A percentile compares a stretch with the other conserved stretches of the same genome.
phyloP scores from a whole-genome alignment of 2,888 invertebrate species.

The Heliconius charithonia region DNA sequence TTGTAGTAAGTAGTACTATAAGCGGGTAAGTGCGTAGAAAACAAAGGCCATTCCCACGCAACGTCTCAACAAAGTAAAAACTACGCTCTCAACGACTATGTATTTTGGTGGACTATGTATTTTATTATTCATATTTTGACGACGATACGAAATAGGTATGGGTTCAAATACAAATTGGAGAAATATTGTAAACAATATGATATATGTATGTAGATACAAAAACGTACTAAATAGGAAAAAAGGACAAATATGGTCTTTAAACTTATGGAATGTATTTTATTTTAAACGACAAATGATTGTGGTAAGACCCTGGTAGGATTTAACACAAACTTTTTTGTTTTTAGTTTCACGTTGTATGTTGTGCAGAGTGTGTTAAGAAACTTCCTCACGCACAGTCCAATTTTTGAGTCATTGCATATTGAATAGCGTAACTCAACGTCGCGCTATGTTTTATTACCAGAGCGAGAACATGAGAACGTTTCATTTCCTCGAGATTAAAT shows the following conservation, averaged over 20 bases:
- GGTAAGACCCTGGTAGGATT: no score
- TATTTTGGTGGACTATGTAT: constrained; percentile 5
- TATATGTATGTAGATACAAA: no score
- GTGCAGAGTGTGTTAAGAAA: no score
- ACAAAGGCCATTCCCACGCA: constrained; percentile 31
- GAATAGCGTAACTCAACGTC: not conserved
- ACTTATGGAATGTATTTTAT: no score
- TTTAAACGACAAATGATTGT: no score
- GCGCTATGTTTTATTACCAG: not conserved
- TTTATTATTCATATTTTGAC: not conserved
- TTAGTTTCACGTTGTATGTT: no score
- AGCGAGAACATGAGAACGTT: not conserved
- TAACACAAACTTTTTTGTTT: no score
- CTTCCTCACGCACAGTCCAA: no score
- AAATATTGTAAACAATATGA: not conserved
- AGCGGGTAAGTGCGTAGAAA: constrained; percentile 3
- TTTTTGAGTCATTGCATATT: not conserved
- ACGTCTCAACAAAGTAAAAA: constrained; percentile 27
- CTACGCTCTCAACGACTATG: constrained; percentile 4
- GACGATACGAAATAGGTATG: not conserved
- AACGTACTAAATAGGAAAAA: no score
- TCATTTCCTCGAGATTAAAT: not conserved
- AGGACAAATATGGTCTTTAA: no score
- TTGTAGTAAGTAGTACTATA: not conserved
- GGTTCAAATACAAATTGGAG: not conserved